Evolutionary conservation across 1,140 invertebrate genomes (phyloP), one percentile per base, ranked within the genome.

Genomic region (Neodiprion pinetum): DNA sequence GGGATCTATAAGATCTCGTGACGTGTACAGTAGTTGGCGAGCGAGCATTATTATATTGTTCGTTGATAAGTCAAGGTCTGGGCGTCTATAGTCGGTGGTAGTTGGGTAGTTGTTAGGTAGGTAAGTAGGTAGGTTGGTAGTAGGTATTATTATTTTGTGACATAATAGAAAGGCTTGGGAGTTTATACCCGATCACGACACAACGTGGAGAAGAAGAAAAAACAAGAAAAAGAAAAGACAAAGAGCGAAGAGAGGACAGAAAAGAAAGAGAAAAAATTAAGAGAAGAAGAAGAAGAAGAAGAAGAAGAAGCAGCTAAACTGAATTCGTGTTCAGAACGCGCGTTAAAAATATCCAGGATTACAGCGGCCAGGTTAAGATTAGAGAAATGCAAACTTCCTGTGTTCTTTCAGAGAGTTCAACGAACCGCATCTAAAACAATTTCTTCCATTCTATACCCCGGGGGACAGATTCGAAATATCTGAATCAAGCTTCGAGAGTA

Each of bases 361-460:
- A 61, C 53, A 61, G 11, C 53, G 53, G 53, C 53, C n/a, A 61
- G 53, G 53, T 61, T 61, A 61, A 61, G 53, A 61, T 61, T 61
- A 17, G 53, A 61, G 53, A 61, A 61, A 61, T 61, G 53, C 53
- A 61, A 61, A 61, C 53, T 61, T 61, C 53, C 53, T 61, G 53
- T 61, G 53, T 61, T 61, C 53, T 61, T 17, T 61, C 53, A 40
- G 11, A 61, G 53, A 61, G 53, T 61, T 61, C 53, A 61, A 61
- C 53, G 53, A 61, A 61, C 53, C 53, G 53, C 53, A 61, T 61
- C 53, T 61, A 61, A 61, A 61, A 61, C 53, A 61, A 61, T 61
- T 61, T 61, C n/a, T 61, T 61, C n/a, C 53, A 61, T 17, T 17
- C 53, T 61, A 61, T 17, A 14, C 53, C 53, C 11, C 53, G 53